Percentiles rank a stretch among this genome's conserved stretches.
phyloP scores from a whole-genome alignment of 2,113 vertebrate species.

The Sphaerodactylus townsendi region DNA sequence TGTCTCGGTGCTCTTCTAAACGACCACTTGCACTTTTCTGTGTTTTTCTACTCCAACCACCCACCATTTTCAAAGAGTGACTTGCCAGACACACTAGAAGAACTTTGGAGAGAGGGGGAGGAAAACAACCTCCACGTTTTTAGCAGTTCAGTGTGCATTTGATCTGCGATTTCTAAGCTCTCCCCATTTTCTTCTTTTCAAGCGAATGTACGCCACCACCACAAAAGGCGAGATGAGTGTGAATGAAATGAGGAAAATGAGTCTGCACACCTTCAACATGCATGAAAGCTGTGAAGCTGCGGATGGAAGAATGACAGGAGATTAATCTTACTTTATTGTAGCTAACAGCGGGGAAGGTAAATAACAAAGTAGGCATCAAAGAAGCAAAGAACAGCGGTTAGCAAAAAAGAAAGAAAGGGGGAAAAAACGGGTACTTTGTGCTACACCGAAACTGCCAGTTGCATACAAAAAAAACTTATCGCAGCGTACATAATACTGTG shows the following conservation, averaged over 20 bases:
- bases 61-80: neutral
- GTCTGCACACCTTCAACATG: constrained; percentile 23
- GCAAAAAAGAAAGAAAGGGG: constrained; percentile 33
- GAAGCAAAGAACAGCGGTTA: constrained; percentile 8
- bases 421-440: constrained; percentile 15
- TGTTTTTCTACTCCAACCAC: neutral
- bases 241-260: constrained; percentile 22
- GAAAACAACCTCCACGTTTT: neutral
- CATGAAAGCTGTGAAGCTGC: constrained; percentile 11
- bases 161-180: neutral
- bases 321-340: constrained; percentile 50
- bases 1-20: neutral
- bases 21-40: fast-evolving
- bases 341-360: constrained; percentile 32
- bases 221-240: constrained; percentile 19
- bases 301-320: constrained; percentile 6
- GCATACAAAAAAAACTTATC: constrained; percentile 26
- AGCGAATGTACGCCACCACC: neutral
- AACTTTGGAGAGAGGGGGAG: neutral
- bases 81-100: fast-evolving
- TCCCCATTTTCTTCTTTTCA: neutral
- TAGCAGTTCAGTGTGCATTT: constrained; percentile 10
- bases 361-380: constrained; percentile 31
- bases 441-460: constrained; percentile 26
- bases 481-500: neutral